These are phyloP conservation scores for Dicerorhinus sumatrensis DNA, from an alignment of 2,113 vertebrate genomes.

Conservation along the genomic window DNA sequence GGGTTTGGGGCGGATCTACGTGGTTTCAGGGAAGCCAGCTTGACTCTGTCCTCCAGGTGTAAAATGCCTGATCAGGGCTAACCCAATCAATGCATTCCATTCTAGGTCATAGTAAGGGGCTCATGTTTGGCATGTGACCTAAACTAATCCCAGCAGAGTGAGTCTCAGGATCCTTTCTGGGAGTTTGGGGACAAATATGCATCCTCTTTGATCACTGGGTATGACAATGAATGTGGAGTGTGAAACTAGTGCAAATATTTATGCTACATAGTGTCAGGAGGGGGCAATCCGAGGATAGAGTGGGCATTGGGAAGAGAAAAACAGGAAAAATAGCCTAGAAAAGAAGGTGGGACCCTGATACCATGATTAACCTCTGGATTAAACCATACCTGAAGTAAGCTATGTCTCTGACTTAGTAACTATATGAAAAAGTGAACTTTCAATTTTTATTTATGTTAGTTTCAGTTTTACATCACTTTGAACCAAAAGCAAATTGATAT, in stretches of 20 bases:
- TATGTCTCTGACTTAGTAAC: neutral
- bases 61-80: neutral
- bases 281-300: rapidly evolving
- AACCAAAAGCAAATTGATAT: neutral
- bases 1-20: rapidly evolving
- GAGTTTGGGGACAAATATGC: neutral
- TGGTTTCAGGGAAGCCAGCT: neutral
- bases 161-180: neutral
- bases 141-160: neutral
- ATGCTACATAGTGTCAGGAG: neutral
- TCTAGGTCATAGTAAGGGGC: neutral
- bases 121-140: neutral
- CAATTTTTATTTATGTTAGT: neutral
- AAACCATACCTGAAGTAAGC: neutral
- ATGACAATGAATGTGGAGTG: neutral
- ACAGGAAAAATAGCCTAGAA: neutral
- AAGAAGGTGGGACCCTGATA: neutral
- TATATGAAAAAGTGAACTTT: neutral
- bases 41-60: rapidly evolving
- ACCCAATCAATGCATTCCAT: neutral
- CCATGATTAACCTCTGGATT: neutral
- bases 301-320: neutral
- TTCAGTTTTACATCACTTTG: neutral
- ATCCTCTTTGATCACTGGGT: neutral
- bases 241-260: neutral